Conservation (phyloP, 2,888 invertebrate genomes). For the Melangyna quadrimaculata region DNA sequence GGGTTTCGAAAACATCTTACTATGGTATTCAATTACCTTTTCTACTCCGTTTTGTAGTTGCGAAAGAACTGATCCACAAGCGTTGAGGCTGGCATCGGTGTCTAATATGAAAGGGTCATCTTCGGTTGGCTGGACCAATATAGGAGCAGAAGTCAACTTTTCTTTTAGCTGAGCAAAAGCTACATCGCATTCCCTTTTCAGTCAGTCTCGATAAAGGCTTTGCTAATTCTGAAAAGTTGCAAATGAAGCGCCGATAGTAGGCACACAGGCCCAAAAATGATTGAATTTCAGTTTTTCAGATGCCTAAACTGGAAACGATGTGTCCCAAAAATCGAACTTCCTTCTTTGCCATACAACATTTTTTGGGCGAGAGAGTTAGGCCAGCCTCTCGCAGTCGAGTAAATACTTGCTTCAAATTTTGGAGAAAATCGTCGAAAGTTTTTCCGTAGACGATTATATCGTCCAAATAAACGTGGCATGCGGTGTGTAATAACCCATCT, state of each 20-base stretch:
- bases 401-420: background rate
- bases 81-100: slow-evolving; percentile 5
- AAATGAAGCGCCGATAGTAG: slow-evolving; percentile 4
- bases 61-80: no score
- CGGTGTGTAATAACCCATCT: background rate
- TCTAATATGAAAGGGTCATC: background rate
- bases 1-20: slow-evolving; percentile 22
- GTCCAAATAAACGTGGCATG: background rate
- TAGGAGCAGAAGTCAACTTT: background rate
- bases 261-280: background rate
- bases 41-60: no score
- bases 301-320: background rate
- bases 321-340: slow-evolving; percentile 1
- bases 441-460: slow-evolving; percentile 6
- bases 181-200: background rate
- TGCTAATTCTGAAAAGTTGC: background rate
- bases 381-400: no score
- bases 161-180: background rate
- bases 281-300: background rate
- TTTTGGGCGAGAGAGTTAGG: background rate
- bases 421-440: background rate
- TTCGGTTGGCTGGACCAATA: background rate
- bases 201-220: background rate
- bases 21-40: slow-evolving; percentile 62
- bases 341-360: background rate